phyloP scores from a whole-genome alignment of 1,140 invertebrate genomes.

The Charaxes varanes region DNA sequence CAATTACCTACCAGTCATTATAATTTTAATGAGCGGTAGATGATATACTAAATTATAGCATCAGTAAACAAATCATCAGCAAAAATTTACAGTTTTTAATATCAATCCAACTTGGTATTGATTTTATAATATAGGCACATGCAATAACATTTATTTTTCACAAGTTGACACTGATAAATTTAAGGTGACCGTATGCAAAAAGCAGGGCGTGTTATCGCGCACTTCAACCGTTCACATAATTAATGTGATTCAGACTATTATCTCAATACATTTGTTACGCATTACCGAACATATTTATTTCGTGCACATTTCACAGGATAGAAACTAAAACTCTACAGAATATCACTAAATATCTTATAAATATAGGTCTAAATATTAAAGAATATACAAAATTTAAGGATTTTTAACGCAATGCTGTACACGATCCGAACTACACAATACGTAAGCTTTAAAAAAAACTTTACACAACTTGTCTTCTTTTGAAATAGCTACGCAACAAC shows the following conservation, averaged over 20 bases:
- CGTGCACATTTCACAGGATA: background rate
- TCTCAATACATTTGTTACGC: slow-evolving; percentile 35
- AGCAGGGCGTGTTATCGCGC: slow-evolving; percentile 48
- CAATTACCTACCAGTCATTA: slow-evolving; percentile 18
- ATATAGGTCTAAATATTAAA: background rate
- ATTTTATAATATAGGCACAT: slow-evolving; percentile 52
- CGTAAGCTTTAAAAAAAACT: slow-evolving; percentile 62
- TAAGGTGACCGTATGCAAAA: slow-evolving; percentile 24
- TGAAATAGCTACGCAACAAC: slow-evolving; percentile 21
- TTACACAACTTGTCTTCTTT: slow-evolving; percentile 47
- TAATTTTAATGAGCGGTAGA: background rate
- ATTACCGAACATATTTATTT: slow-evolving; percentile 22
- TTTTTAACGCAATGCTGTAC: slow-evolving; percentile 39
- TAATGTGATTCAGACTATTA: slow-evolving; percentile 57
- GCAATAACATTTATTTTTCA: slow-evolving; percentile 27
- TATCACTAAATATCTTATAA: slow-evolving; percentile 3
- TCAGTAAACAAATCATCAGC: too few relatives aligned
- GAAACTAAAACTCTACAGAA: slow-evolving; percentile 11
- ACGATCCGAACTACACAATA: slow-evolving; percentile 48
- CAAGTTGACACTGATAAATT: slow-evolving; percentile 8
- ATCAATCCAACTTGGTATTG: slow-evolving; percentile 33
- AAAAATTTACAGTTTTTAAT: background rate
- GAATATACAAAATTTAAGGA: slow-evolving; percentile 11
- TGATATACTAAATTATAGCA: background rate
- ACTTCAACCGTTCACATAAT: slow-evolving; percentile 62